Percentiles rank a stretch among this genome's conserved stretches.
phyloP scores from a whole-genome alignment of 2,797 vertebrate genomes.

The Helostoma temminkii region DNA sequence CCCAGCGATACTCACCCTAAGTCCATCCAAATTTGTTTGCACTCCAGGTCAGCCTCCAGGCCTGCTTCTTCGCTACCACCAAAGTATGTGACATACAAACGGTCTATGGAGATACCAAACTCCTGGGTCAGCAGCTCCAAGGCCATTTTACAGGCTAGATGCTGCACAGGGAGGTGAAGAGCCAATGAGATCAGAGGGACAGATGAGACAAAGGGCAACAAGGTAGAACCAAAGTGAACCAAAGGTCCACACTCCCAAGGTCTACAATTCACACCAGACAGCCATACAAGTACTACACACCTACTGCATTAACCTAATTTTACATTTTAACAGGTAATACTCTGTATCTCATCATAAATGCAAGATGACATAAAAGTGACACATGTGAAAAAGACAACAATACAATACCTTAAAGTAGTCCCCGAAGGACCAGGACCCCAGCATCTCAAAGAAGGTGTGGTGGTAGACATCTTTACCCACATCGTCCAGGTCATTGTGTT shows the following conservation, averaged over 20 bases:
- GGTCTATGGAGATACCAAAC: slow-evolving; percentile 92
- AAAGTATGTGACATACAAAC: slow-evolving; percentile 97
- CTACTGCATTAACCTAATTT: background rate
- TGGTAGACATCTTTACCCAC: slow-evolving; percentile 99
- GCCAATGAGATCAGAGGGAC: background rate
- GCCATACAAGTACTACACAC: too few relatives aligned
- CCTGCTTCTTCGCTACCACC: slow-evolving; percentile 91
- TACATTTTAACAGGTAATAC: background rate
- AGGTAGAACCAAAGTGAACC: too few relatives aligned
- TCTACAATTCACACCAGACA: background rate
- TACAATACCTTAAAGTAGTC: slow-evolving; percentile 96
- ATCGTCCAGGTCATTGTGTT: slow-evolving; percentile 98
- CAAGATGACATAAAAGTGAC: background rate
- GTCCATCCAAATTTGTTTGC: slow-evolving; percentile 97
- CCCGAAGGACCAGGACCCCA: slow-evolving; percentile 99
- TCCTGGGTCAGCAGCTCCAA: slow-evolving; percentile 94
- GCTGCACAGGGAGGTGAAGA: slow-evolving; percentile 76
- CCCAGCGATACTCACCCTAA: slow-evolving; percentile 88
- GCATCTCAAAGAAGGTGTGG: slow-evolving; percentile 99
- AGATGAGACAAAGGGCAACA: background rate
- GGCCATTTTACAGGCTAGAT: slow-evolving; percentile 95
- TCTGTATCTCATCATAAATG: background rate
- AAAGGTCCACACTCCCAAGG: background rate
- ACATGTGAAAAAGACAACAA: background rate
- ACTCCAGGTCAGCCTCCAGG: slow-evolving; percentile 95